Evolutionary conservation across 2,888 invertebrate genomes (phyloP).

Genomic region (Ditula angustiorana): DNA sequence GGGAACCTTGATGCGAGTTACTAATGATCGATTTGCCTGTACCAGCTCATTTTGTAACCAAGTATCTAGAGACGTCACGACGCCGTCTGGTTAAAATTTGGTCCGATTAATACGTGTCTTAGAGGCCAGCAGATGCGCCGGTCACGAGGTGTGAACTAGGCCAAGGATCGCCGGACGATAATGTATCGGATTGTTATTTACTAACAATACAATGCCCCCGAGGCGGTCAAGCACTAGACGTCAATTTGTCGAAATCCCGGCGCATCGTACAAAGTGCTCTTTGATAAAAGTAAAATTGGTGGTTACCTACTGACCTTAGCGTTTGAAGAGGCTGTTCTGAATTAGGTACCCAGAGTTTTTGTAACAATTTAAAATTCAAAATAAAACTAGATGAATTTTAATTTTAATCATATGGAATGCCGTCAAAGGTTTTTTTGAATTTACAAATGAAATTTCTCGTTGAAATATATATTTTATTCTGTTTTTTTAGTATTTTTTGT

Average conservation of each 20-base stretch:
- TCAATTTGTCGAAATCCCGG: conserved; percentile 21
- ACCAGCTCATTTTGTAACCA: conserved; percentile 26
- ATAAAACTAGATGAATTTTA: too few species aligned
- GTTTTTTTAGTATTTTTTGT: too few species aligned
- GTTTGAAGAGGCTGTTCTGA: too few species aligned
- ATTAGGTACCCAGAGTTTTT: too few species aligned
- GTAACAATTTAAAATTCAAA: too few species aligned
- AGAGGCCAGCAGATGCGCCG: conserved; percentile 61
- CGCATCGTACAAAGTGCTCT: not conserved
- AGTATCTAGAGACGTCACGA: conserved; percentile 14
- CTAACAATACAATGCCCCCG: conserved; percentile 52
- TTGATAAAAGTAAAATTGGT: too few species aligned
- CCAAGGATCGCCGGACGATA: conserved; percentile 74
- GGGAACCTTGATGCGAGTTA: conserved; percentile 11
- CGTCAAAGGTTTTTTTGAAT: too few species aligned
- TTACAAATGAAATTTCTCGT: too few species aligned
- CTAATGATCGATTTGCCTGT: conserved; percentile 19
- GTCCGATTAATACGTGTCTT: conserved; percentile 42
- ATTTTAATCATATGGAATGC: too few species aligned
- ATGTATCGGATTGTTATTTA: conserved; percentile 55
- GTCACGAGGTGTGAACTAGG: conserved; percentile 72
- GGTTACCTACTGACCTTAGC: too few species aligned
- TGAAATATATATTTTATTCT: too few species aligned
- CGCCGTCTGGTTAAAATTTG: conserved; percentile 14
- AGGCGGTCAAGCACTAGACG: conserved; percentile 13